Evolutionary conservation across 1,140 invertebrate species (phyloP).

Genomic region (Nomia melanderi): DNA sequence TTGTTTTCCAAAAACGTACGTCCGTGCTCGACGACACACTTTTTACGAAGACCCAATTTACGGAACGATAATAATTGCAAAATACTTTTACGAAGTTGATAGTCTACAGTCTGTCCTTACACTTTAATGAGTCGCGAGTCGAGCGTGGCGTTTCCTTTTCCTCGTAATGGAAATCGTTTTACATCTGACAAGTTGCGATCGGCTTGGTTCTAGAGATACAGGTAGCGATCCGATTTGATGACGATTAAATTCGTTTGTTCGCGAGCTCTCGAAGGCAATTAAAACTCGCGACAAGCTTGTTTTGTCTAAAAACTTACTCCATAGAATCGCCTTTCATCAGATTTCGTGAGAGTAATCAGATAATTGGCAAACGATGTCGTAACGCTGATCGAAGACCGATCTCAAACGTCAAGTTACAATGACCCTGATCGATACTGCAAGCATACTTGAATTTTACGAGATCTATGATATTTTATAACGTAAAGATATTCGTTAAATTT

Average conservation of each 20-base stretch:
- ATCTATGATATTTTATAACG: background rate
- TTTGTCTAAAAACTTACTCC: background rate
- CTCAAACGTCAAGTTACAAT: conserved; percentile 46
- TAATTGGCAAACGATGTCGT: conserved; percentile 39
- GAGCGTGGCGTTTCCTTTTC: background rate
- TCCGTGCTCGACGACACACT: conserved; percentile 48
- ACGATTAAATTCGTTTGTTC: background rate
- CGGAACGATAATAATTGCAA: conserved; percentile 18
- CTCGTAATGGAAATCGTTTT: background rate
- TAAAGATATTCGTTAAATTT: conserved; percentile 1
- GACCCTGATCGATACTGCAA: conserved; percentile 5
- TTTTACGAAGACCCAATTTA: conserved; percentile 33
- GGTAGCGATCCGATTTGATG: background rate
- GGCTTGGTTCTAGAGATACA: too few species aligned
- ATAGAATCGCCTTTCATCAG: conserved; percentile 23
- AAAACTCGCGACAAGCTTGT: background rate
- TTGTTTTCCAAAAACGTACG: conserved; percentile 63
- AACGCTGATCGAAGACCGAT: conserved; percentile 44
- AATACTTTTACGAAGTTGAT: too few species aligned
- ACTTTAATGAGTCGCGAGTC: too few species aligned
- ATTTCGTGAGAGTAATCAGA: conserved; percentile 40
- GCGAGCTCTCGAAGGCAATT: background rate
- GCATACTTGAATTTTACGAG: background rate
- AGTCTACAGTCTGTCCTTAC: too few species aligned
- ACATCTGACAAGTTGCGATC: background rate